phyloP scores from a whole-genome alignment of 2,113 vertebrate species.

The Triplophysa rosa region DNA sequence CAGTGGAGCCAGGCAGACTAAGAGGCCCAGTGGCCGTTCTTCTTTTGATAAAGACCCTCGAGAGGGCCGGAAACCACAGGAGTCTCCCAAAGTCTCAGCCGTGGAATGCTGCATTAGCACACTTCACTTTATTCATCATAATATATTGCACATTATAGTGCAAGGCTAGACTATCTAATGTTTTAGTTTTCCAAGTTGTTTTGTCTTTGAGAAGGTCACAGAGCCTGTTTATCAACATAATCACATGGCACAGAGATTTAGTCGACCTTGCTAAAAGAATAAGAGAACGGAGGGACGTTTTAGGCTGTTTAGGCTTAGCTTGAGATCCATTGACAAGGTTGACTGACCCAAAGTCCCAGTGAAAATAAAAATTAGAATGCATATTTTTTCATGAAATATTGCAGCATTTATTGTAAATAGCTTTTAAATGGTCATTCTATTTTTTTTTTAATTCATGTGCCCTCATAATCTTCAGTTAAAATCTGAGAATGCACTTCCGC shows the following conservation, averaged over 20 bases:
- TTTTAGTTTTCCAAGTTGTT: too few species aligned
- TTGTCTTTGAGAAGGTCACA: too few species aligned
- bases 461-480: too few species aligned
- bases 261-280: background rate
- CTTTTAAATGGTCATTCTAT: too few species aligned
- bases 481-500: too few species aligned
- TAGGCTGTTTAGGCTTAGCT: too few species aligned
- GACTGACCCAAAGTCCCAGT: background rate
- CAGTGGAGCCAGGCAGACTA: constrained; percentile 61
- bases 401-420: too few species aligned
- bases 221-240: too few species aligned
- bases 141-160: background rate
- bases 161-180: background rate
- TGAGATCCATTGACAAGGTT: background rate
- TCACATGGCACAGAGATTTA: too few species aligned
- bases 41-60: constrained; percentile 23
- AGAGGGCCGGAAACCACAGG: constrained; percentile 9
- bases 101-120: background rate
- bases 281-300: too few species aligned
- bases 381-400: too few species aligned
- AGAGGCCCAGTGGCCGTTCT: constrained; percentile 48
- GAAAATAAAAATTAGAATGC: background rate
- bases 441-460: too few species aligned
- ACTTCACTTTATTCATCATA: background rate
- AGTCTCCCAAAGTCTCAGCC: background rate